These are phyloP conservation scores for Metaphire vulgaris DNA, from an alignment of 1,140 invertebrate species.

Conservation along the genomic window DNA sequence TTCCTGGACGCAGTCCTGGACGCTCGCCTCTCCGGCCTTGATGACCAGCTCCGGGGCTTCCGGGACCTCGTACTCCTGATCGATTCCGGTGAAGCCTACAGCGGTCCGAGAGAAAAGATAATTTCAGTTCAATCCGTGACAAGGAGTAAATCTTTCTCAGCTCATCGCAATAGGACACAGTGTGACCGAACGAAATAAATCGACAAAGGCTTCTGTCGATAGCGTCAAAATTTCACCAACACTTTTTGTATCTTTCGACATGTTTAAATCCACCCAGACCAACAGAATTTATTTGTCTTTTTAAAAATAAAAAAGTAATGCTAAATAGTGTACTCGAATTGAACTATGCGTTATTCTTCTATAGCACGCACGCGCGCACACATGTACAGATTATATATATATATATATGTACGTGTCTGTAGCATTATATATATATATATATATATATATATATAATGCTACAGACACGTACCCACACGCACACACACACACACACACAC, in stretches of 20 bases:
- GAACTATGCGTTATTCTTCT: not conserved
- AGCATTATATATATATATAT: not conserved
- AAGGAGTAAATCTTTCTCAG: no score
- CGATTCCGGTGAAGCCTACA: slow-evolving; percentile 95
- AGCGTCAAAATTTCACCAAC: not conserved
- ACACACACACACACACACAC: not conserved
- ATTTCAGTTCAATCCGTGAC: not conserved
- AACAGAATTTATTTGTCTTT: not conserved
- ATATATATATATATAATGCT: slow-evolving; percentile 1
- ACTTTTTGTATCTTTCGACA: not conserved
- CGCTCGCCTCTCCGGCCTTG: slow-evolving; percentile 69
- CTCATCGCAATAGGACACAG: not conserved
- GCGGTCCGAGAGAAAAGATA: not conserved
- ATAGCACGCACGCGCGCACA: not conserved
- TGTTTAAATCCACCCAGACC: not conserved
- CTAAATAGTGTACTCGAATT: slow-evolving; percentile 10
- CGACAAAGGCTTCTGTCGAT: not conserved
- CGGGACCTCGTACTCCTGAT: slow-evolving; percentile 86
- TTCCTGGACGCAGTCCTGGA: slow-evolving; percentile 73
- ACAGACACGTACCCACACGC: not conserved
- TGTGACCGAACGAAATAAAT: not conserved
- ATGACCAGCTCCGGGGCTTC: slow-evolving; percentile 77
- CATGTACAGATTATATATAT: not conserved
- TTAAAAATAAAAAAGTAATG: not conserved
- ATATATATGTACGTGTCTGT: not conserved